Conservation (phyloP, 1,140 invertebrate genomes). For the Achatina immaculata region DNA sequence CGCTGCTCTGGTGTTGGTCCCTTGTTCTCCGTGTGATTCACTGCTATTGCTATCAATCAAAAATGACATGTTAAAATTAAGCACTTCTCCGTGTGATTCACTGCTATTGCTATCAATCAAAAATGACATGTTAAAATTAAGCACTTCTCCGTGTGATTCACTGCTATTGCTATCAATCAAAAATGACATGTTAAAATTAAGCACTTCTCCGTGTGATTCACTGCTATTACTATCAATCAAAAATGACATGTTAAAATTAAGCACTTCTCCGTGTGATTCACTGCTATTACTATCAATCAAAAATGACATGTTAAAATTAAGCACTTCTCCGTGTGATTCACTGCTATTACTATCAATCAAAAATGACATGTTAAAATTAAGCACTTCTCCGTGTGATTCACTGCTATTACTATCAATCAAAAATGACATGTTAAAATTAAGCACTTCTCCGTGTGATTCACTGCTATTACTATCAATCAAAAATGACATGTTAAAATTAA, state of each 20-base stretch:
- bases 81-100: background rate
- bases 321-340: background rate
- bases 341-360: background rate
- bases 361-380: background rate
- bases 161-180: background rate
- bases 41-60: background rate
- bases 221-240: background rate
- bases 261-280: background rate
- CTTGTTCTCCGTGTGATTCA: conserved; percentile 12
- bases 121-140: background rate
- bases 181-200: background rate
- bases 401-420: background rate
- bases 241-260: background rate
- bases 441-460: background rate
- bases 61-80: background rate
- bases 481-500: background rate
- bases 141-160: background rate
- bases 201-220: background rate
- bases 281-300: background rate
- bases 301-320: background rate
- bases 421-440: background rate
- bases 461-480: background rate
- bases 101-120: background rate
- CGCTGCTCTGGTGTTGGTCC: conserved; percentile 18
- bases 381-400: background rate